A percentile compares a stretch with the other conserved stretches of the same genome.
These are phyloP conservation scores for Ophonus ardosiacus DNA, from an alignment of 2,888 invertebrate genomes.

Conservation along the genomic window DNA sequence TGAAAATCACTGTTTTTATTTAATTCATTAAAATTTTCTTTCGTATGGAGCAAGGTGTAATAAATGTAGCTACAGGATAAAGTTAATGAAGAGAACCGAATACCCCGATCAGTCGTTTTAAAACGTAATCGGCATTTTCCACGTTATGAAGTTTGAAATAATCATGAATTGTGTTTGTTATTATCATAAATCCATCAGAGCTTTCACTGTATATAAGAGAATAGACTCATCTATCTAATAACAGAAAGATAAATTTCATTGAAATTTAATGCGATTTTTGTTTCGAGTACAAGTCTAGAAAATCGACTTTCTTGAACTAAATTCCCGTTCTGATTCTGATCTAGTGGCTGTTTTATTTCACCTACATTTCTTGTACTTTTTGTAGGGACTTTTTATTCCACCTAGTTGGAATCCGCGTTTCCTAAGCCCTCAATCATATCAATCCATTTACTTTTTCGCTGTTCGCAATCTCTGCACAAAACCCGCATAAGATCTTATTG, in stretches of 20 bases:
- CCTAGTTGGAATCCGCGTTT: slow-evolving; percentile 34
- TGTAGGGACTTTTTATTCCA: slow-evolving; percentile 15
- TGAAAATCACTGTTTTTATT: too few species aligned
- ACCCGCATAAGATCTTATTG: slow-evolving; percentile 12
- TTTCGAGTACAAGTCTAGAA: background rate
- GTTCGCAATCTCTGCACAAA: slow-evolving; percentile 12
- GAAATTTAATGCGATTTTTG: background rate
- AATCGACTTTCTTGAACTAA: slow-evolving; percentile 27
- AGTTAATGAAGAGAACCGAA: too few species aligned
- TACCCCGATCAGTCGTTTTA: too few species aligned
- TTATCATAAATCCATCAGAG: too few species aligned
- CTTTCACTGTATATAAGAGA: too few species aligned
- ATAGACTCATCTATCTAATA: background rate
- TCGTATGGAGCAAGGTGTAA: too few species aligned
- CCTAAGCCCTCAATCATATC: slow-evolving; percentile 42
- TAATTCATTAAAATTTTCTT: too few species aligned
- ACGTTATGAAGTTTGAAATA: too few species aligned
- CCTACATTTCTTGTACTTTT: slow-evolving; percentile 26
- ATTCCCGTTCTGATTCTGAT: slow-evolving; percentile 27
- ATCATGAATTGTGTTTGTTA: too few species aligned
- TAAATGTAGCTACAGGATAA: too few species aligned
- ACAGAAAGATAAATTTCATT: background rate
- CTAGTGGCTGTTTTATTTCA: slow-evolving; percentile 29
- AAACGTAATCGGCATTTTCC: too few species aligned
- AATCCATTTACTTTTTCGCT: slow-evolving; percentile 37